Evolutionary conservation across 2,888 invertebrate species (phyloP).

Genomic region (Hydriomena furcata): DNA sequence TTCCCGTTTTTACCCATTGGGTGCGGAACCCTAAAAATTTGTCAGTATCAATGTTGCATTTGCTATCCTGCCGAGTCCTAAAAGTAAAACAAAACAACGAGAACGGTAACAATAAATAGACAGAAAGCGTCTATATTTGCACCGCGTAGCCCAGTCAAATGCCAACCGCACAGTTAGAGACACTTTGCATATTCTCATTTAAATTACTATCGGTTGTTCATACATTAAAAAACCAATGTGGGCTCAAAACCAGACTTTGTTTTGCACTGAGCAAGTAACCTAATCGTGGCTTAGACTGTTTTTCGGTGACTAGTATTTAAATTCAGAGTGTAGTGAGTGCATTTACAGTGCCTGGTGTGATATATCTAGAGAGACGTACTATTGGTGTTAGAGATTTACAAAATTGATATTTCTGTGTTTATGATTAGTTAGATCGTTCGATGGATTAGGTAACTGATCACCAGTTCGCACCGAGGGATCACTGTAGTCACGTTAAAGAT

Average conservation of each 20-base stretch:
- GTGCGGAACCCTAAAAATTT: too few species aligned
- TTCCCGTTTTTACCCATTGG: too few species aligned
- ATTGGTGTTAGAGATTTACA: too few species aligned
- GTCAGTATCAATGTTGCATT: too few species aligned
- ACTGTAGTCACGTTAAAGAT: too few species aligned
- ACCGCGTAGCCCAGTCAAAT: slow-evolving; percentile 45
- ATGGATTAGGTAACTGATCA: too few species aligned
- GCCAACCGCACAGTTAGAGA: slow-evolving; percentile 38
- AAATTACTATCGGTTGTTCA: slow-evolving; percentile 2
- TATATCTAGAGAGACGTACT: too few species aligned
- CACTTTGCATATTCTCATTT: slow-evolving; percentile 23
- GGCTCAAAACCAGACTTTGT: background rate
- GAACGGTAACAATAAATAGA: slow-evolving; percentile 46
- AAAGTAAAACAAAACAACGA: slow-evolving; percentile 35
- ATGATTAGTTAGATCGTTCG: too few species aligned
- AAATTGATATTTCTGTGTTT: too few species aligned
- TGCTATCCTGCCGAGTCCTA: slow-evolving; percentile 8
- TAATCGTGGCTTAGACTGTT: background rate
- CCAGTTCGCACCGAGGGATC: too few species aligned
- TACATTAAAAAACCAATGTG: background rate
- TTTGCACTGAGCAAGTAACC: too few species aligned
- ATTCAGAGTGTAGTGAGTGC: background rate
- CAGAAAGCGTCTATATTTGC: slow-evolving; percentile 58
- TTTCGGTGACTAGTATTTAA: background rate
- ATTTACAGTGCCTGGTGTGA: too few species aligned